Evolutionary conservation across 2,113 vertebrate genomes (phyloP), one percentile per base, ranked within the genome.

Genomic region (Nibea coibor): DNA sequence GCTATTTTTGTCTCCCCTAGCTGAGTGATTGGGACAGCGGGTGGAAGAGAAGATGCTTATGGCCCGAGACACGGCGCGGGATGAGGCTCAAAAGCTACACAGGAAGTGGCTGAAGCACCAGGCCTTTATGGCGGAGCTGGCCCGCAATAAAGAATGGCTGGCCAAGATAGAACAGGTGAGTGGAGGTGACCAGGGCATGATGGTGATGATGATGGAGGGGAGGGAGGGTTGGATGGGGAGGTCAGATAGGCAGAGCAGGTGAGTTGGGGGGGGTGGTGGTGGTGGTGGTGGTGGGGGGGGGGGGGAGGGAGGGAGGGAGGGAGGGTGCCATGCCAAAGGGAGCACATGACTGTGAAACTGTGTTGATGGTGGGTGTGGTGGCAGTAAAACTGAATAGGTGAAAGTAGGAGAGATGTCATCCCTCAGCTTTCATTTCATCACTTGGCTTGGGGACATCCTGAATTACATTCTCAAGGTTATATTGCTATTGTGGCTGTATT

Each of bases 61-160:
- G 48, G 97, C 97, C 81, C 96, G 97, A 86, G 97, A 98, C 72
- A 96, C 96, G 88, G 97, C 97, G 65, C 96, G 97, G n/a, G 97
- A 98, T 0, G 97, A 97, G 93, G 97, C 97, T 87, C 96, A 97
- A 82, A 97, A 97, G 94, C 95, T 98, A 80, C 97, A 98, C 94
- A 97, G 96, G 92, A 98, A 98, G 91, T 97, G 97, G 97, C 96
- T 97, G 91, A 96, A 97, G 94, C 97, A 98, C 95, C 97, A 97
- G 96, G 96, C 97, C 48, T 97, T 97, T 90, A 97, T 97, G 96
- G 96, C 96, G 16, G 97, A 98, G 86, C 96, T 98, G 93, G 96
- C 96, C 83, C 96, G 96, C 92, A 98, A 98, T 91, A 98, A 97
- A 56, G 97, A 97, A 94, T 98, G 97, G 97, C 92, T 98, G 91